phyloP scores from a whole-genome alignment of 2,888 invertebrate genomes.

The Ceraclea dissimilis region DNA sequence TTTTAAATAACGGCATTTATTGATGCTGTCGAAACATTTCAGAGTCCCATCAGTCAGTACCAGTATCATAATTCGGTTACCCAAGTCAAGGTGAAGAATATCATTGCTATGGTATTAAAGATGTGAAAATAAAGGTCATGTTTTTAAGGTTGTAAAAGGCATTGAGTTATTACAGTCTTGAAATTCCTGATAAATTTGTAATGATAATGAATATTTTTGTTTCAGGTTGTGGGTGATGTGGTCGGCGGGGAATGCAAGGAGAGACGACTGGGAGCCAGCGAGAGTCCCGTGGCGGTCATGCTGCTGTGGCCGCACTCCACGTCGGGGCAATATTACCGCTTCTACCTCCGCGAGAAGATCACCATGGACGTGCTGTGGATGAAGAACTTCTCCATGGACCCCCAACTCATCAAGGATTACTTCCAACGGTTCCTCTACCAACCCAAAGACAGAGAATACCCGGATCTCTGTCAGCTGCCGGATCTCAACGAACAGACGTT shows the following conservation, averaged over 20 bases:
- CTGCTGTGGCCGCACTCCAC: constrained; percentile 69
- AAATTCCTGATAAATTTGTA: too few relatives aligned
- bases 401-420: constrained; percentile 87
- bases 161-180: too few relatives aligned
- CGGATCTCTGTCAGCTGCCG: constrained; percentile 91
- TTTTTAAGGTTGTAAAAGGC: too few relatives aligned
- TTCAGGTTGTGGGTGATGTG: constrained; percentile 70
- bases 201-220: too few relatives aligned
- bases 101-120: too few relatives aligned
- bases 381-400: constrained; percentile 82
- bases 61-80: too few relatives aligned
- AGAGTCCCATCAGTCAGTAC: too few relatives aligned
- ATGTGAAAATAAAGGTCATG: too few relatives aligned
- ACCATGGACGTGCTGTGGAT: constrained; percentile 73
- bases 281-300: constrained; percentile 78
- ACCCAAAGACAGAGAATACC: constrained; percentile 89
- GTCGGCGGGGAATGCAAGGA: constrained; percentile 89
- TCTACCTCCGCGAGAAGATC: constrained; percentile 82
- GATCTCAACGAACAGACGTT: constrained; percentile 91
- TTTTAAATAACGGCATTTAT: too few relatives aligned
- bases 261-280: constrained; percentile 71
- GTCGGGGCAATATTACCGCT: constrained; percentile 53
- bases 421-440: constrained; percentile 87
- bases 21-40: too few relatives aligned
- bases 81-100: too few relatives aligned